phyloP scores from a whole-genome alignment of 1,140 invertebrate genomes.

The Atta colombica region DNA sequence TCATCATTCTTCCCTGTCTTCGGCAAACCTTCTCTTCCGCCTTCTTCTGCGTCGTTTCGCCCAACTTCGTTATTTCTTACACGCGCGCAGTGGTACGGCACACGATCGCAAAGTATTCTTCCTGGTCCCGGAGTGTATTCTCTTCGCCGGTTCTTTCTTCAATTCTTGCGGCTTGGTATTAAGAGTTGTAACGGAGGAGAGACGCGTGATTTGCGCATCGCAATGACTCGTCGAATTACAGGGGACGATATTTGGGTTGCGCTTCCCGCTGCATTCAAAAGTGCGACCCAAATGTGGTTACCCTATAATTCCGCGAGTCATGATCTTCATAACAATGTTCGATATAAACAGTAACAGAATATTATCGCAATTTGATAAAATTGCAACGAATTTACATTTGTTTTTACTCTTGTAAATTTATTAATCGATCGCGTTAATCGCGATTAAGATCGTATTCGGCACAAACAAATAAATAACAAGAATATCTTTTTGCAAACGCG shows the following conservation, averaged over 20 bases:
- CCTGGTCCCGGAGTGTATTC: slow-evolving; percentile 20
- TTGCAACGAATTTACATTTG: neutral
- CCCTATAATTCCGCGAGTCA: slow-evolving; percentile 27
- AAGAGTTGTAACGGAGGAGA: slow-evolving; percentile 20
- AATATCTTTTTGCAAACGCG: neutral
- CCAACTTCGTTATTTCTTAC: slow-evolving; percentile 45
- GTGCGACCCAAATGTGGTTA: slow-evolving; percentile 16
- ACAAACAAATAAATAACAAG: neutral
- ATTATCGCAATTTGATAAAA: neutral
- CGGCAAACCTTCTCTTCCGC: slow-evolving; percentile 53
- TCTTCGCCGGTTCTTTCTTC: slow-evolving; percentile 32
- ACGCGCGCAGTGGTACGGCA: slow-evolving; percentile 22
- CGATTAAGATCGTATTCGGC: neutral
- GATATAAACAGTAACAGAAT: slow-evolving; percentile 1
- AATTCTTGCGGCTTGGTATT: slow-evolving; percentile 53
- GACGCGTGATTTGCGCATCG: slow-evolving; percentile 36
- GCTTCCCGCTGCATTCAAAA: slow-evolving; percentile 26
- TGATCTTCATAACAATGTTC: slow-evolving; percentile 25
- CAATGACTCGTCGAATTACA: slow-evolving; percentile 46
- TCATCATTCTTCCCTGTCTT: slow-evolving; percentile 22
- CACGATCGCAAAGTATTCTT: slow-evolving; percentile 33
- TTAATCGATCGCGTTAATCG: neutral
- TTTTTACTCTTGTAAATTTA: neutral
- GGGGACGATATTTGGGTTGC: slow-evolving; percentile 48
- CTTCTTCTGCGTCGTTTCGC: slow-evolving; percentile 44